Evolutionary conservation across 2,797 vertebrate species (phyloP), one percentile per base, ranked within the genome.

Genomic region (Megaceryle alcyon): DNA sequence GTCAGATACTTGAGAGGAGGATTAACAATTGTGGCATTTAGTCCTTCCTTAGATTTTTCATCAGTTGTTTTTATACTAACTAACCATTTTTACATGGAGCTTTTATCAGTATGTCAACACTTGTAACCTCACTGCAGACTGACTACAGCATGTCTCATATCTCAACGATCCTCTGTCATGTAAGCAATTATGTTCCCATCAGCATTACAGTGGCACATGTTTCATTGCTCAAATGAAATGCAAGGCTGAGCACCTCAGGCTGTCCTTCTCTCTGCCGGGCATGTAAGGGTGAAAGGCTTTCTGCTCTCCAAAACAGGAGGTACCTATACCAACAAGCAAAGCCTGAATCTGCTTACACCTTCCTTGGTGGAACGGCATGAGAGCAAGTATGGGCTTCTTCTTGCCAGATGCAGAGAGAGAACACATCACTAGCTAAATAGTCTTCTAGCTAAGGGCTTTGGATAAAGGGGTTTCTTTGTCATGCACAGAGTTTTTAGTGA

Each of bases 1-100:
- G 91, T 95, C 94, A 94, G 84, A 79, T 59, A 65, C 44, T 48
- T 66, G 84, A 91, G 82, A 96, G 88, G 82, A 95, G 86, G 76
- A 92, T 93, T 86, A 79, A 82, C 86, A 70, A 5, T 54, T 3
- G 1, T 93, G 89, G 89, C 86, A 88, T 31, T 29, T 23, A 82
- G 71, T 87, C 44, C 82, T 96, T 96, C 84, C 86, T 82, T 61
- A 80, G 88, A 78, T 63, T 92, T 90, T 72, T 68, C 78, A 73
- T 82, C 8, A 11, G 29, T 81, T 79, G 59, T 80, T 95, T 93
- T 95, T 79, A 77, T 49, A 82, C 31, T 68, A 88, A 49, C 81
- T 48, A 81, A 95, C 81, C 43, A 75, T 48, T 92, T 88, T 81
- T 91, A 91, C 71, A 88, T 14, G 49, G 69, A 82, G 46, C 19